phyloP scores from a whole-genome alignment of 2,888 invertebrate genomes.

The Clunio marinus region DNA sequence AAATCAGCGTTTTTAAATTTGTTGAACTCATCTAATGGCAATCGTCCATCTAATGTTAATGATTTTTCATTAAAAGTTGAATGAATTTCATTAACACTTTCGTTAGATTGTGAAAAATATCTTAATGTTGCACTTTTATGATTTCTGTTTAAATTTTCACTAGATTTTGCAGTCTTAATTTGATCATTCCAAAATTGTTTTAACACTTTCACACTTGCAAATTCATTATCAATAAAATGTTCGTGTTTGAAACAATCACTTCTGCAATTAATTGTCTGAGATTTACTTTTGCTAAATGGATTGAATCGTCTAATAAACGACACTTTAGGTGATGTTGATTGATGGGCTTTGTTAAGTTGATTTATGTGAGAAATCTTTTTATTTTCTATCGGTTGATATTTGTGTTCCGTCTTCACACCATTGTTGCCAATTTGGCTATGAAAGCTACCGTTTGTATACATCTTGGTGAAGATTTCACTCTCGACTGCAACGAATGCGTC shows the following conservation, averaged over 20 bases:
- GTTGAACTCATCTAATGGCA: constrained; percentile 49
- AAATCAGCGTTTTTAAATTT: constrained; percentile 50
- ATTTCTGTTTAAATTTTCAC: constrained; percentile 21
- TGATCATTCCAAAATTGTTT: constrained; percentile 50
- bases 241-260: not conserved
- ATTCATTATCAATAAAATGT: constrained; percentile 42
- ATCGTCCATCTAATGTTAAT: constrained; percentile 17
- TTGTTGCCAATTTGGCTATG: constrained; percentile 29
- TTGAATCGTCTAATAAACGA: constrained; percentile 33
- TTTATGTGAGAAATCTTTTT: not conserved
- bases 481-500: constrained; percentile 8
- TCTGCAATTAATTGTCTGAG: constrained; percentile 16
- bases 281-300: constrained; percentile 38
- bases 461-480: constrained; percentile 5
- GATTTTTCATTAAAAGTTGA: constrained; percentile 4
- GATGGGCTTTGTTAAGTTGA: not conserved
- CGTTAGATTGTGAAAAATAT: constrained; percentile 26
- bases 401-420: constrained; percentile 6
- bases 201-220: constrained; percentile 49
- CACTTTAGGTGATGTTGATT: constrained; percentile 10
- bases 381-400: not conserved
- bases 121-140: constrained; percentile 37
- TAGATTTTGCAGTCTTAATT: constrained; percentile 42
- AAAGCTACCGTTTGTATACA: not conserved
- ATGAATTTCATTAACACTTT: constrained; percentile 4